Percentiles rank a stretch among this genome's conserved stretches.
Evolutionary conservation across 2,888 invertebrate species (phyloP).

Genomic region (Chironomus riparius): DNA sequence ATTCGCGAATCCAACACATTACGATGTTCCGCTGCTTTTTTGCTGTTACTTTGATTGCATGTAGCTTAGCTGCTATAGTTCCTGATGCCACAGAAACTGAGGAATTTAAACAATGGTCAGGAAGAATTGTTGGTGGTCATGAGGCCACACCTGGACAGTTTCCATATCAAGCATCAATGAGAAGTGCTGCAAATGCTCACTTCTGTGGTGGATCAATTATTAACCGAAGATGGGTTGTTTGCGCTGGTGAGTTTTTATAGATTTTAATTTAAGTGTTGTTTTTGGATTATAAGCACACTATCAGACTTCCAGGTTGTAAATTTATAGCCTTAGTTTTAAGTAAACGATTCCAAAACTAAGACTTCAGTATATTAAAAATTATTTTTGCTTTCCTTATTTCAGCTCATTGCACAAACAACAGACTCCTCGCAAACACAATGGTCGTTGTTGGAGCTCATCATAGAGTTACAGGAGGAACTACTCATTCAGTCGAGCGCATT

Average conservation of each 20-base stretch:
- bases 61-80: not conserved
- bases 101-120: not conserved
- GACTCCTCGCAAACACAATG: slow-evolving; percentile 6
- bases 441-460: slow-evolving; percentile 21
- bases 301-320: too few species aligned
- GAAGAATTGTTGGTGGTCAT: slow-evolving; percentile 31
- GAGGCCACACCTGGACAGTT: slow-evolving; percentile 30
- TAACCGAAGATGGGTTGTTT: slow-evolving; percentile 29
- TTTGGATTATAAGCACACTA: too few species aligned
- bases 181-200: slow-evolving; percentile 22
- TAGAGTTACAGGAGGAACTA: slow-evolving; percentile 22
- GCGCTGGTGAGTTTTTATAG: not conserved
- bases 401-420: slow-evolving; percentile 31
- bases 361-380: too few species aligned
- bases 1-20: too few species aligned
- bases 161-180: slow-evolving; percentile 31
- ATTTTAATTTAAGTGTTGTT: too few species aligned
- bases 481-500: not conserved
- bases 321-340: too few species aligned
- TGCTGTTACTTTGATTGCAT: not conserved
- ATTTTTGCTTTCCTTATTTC: too few species aligned
- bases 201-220: slow-evolving; percentile 33
- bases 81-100: not conserved
- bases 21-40: not conserved
- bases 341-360: too few species aligned